Percentiles rank a stretch among this genome's conserved stretches.
Conservation (phyloP, 2,797 vertebrate genomes). For the Acrossocheilus wenchowensis region DNA sequence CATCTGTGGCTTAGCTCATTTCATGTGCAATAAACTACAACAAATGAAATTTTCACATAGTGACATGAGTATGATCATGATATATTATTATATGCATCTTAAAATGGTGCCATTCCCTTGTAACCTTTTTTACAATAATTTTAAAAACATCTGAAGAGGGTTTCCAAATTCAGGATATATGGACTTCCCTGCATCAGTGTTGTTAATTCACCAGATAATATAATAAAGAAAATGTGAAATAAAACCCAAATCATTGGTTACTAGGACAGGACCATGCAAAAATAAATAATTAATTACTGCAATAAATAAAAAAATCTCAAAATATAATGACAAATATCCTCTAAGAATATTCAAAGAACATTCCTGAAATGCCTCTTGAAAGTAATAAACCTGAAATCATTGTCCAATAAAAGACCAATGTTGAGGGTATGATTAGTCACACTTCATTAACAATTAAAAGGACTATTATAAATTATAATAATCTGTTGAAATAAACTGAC, state of each 20-base stretch:
- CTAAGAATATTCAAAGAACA: neutral
- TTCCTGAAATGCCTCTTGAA: neutral
- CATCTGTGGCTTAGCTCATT: neutral
- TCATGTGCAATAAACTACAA: neutral
- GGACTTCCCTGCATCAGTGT: neutral
- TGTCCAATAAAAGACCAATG: slow-evolving; percentile 21
- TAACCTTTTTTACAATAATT: neutral
- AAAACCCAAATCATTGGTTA: neutral
- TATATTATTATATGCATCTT: no score
- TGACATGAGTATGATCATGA: neutral
- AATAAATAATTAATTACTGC: neutral
- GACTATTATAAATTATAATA: neutral
- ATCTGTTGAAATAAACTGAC: slow-evolving; percentile 24
- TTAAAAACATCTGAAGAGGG: neutral
- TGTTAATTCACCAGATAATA: neutral
- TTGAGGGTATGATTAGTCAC: slow-evolving; percentile 38
- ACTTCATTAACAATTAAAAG: slow-evolving; percentile 51
- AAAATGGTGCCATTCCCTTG: neutral
- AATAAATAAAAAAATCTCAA: neutral
- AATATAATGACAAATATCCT: slow-evolving; percentile 3
- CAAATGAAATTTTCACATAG: neutral
- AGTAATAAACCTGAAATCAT: slow-evolving; percentile 22
- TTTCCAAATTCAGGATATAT: neutral
- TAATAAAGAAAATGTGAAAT: neutral
- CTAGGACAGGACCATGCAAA: neutral